Evolutionary conservation across 2,888 invertebrate species (phyloP), one percentile per base, ranked within the genome.

Genomic region (Gandaritis pyraliata): DNA sequence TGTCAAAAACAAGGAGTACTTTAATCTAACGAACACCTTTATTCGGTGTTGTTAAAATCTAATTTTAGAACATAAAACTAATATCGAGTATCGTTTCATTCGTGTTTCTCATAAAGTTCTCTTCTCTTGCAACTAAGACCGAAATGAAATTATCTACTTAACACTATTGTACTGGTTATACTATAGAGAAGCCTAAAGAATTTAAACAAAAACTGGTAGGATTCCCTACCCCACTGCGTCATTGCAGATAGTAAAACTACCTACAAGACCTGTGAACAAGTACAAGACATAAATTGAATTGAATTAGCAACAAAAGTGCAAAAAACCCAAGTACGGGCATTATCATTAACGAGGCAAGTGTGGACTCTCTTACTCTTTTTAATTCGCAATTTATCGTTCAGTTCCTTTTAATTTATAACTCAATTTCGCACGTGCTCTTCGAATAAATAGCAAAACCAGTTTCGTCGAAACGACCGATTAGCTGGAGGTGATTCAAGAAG

Each of bases 271-370:
- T n/a, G n/a, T n/a, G n/a, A n/a, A n/a, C n/a, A n/a, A n/a, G n/a
- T n/a, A n/a, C n/a, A n/a, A 62, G 61, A 67, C 68, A 72, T 70
- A 65, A 47, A 69, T 72, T 75, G 72, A 67, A 76, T 69, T 74
- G 78, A 76, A 77, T 78, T 78, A 75, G 70, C 64, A 64, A 62
- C 67, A 65, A 68, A 65, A 61, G 69, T 64, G 61, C 63, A 59
- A 69, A 65, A 74, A 76, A 62, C 33, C 16, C n/a, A 43, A 8
- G 8, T 30, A 38, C 1, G 16, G 38, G 47, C 29, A 47, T 47
- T 29, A 46, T 58, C 15, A 38, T 46, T 51, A 45, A 36, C 29
- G n/a, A 30, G 46, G 38, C 33, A 52, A 39, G 46, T 48, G 49
- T 46, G 45, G 13, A 18, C 4, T 46, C 30, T 41, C 41, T 39